Conservation (phyloP, 2,113 vertebrate genomes). For the Charadrius vociferus region DNA sequence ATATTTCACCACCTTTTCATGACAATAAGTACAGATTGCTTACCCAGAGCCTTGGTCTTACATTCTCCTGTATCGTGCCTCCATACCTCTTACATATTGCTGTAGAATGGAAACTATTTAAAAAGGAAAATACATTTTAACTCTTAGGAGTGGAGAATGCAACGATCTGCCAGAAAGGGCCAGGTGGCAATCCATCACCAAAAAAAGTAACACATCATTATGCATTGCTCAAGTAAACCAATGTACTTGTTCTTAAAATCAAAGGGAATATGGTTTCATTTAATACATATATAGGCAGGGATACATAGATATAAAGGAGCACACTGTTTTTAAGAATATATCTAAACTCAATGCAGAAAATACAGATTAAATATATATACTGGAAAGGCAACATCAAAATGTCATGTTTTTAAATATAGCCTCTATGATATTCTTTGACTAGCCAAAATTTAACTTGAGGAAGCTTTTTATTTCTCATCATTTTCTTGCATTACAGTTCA, state of each 20-base stretch:
- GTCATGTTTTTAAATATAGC: background rate
- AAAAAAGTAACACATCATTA: background rate
- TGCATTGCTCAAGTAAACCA: background rate
- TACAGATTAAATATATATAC: background rate
- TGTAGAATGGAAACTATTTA: background rate
- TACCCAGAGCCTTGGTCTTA: background rate
- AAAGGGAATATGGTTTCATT: background rate
- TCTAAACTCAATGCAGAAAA: background rate
- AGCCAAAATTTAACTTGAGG: background rate
- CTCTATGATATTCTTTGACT: background rate
- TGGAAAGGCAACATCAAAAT: background rate
- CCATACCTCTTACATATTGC: background rate
- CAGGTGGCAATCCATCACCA: background rate
- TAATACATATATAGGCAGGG: background rate
- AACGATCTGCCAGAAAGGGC: background rate
- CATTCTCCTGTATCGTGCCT: fast-evolving
- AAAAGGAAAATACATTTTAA: background rate
- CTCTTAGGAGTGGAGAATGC: background rate
- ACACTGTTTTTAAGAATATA: background rate
- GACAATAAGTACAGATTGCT: background rate
- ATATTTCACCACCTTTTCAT: background rate
- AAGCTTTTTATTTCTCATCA: background rate
- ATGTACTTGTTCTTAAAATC: background rate
- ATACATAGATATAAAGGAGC: background rate
- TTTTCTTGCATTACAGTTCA: background rate